phyloP scores from a whole-genome alignment of 2,888 invertebrate genomes.

The Eurytoma adleriae region DNA sequence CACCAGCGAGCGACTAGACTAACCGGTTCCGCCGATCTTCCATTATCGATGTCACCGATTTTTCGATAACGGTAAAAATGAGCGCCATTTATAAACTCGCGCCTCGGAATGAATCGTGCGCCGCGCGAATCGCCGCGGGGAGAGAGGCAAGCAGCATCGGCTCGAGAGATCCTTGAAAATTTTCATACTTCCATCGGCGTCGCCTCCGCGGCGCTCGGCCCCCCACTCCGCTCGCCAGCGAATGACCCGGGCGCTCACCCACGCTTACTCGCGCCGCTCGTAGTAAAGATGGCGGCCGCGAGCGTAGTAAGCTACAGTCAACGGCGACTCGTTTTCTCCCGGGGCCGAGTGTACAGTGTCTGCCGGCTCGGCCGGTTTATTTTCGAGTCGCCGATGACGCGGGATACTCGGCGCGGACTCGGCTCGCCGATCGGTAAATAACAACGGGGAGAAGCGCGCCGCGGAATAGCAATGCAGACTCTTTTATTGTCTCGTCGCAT shows the following conservation, averaged over 20 bases:
- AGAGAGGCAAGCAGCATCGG: no score
- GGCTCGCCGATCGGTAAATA: background rate
- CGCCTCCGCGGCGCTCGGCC: slow-evolving; percentile 51
- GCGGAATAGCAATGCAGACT: no score
- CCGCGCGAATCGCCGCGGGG: no score
- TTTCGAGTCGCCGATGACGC: slow-evolving; percentile 38
- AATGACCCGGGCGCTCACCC: slow-evolving; percentile 71
- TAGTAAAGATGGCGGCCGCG: slow-evolving; percentile 72
- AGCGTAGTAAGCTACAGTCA: slow-evolving; percentile 62
- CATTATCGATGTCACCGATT: no score
- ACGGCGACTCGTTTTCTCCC: background rate
- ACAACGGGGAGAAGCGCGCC: no score
- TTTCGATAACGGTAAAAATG: no score
- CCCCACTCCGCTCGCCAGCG: slow-evolving; percentile 55
- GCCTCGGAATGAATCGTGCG: no score
- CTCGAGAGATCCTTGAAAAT: no score
- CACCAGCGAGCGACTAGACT: background rate
- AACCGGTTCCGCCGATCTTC: slow-evolving; percentile 13
- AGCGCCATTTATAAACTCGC: no score
- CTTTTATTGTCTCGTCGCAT: no score
- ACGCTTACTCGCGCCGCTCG: slow-evolving; percentile 63
- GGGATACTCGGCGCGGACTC: background rate
- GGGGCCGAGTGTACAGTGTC: slow-evolving; percentile 34
- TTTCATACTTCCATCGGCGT: no score
- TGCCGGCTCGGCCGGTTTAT: slow-evolving; percentile 42